Evolutionary conservation across 2,888 invertebrate genomes (phyloP), one percentile per base, ranked within the genome.

Genomic region (Eupithecia subfuscata): DNA sequence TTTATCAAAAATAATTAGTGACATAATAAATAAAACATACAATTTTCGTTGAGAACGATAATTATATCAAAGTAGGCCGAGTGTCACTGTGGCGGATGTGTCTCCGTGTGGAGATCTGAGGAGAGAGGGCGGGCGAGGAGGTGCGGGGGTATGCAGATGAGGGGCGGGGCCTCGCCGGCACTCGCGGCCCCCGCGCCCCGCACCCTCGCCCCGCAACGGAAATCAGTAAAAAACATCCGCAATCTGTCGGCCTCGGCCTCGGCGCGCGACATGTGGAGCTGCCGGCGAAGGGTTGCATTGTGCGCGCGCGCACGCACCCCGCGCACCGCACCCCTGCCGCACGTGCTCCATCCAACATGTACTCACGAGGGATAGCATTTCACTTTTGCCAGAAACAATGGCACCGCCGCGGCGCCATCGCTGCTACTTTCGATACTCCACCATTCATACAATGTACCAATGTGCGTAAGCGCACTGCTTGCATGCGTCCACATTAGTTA

Each of bases 81-180:
- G 40, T 43, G 43, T 43, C 12, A 2, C 14, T 14, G 3, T 43
- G 43, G 12, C 12, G 43, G 12, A 0, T 43, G 43, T 43, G 43
- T 43, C 14, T 2, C 8, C 8, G 43, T 14, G 1, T 14, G 43
- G 8, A 43, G 8, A 14, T 43, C 43, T 0, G 43, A 43, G 43
- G 14, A 40, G 40, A 40, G 40, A 40, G 40, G 43, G 12, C 14
- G 43, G 43, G 43, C 1, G 43, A 12, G 43, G 43, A 14, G 43
- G 48, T 1, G 18, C 16, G 48, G 9, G n/a, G 56, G 79, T 90
- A 90, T 91, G 91, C 91, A 90, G 90, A 91, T 86, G 86, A 76
- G 82, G 84, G 86, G 87, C 85, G 82, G 87, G 83, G 86, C 73
- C 1, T 2, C 79, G 77, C 84, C 84, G 77, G 74, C 80, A 76